Evolutionary conservation across 2,888 invertebrate genomes (phyloP).

Genomic region (Leptopilina myrica): DNA sequence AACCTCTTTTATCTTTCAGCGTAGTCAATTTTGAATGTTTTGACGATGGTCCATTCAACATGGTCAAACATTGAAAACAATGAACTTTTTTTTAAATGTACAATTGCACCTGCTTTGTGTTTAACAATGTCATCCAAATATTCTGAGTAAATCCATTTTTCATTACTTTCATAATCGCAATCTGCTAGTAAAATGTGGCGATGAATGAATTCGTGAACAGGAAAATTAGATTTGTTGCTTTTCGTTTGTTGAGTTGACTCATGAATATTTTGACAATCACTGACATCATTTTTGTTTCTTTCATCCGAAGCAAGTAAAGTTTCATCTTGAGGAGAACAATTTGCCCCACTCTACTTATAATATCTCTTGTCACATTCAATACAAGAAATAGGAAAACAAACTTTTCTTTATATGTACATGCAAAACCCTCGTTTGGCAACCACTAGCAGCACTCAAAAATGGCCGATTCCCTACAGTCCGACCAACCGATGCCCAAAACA

Average conservation of each 20-base stretch:
- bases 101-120: constrained; percentile 44
- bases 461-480: too few species aligned
- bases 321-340: background rate
- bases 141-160: constrained; percentile 40
- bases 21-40: background rate
- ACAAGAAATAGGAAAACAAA: too few species aligned
- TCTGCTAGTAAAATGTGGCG: background rate
- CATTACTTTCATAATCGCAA: constrained; percentile 41
- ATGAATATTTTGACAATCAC: background rate
- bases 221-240: background rate
- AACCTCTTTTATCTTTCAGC: background rate
- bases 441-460: too few species aligned
- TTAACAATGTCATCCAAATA: constrained; percentile 45
- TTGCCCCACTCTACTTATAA: too few species aligned
- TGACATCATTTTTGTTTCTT: background rate
- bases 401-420: too few species aligned
- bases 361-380: too few species aligned
- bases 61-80: background rate
- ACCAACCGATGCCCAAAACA: too few species aligned
- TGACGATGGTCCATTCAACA: background rate
- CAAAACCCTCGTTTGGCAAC: too few species aligned
- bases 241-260: background rate
- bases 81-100: constrained; percentile 36
- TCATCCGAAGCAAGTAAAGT: background rate
- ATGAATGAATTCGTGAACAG: too few species aligned